phyloP scores from a whole-genome alignment of 64 coral and sea anemone species.

The Anthopleura sola region DNA sequence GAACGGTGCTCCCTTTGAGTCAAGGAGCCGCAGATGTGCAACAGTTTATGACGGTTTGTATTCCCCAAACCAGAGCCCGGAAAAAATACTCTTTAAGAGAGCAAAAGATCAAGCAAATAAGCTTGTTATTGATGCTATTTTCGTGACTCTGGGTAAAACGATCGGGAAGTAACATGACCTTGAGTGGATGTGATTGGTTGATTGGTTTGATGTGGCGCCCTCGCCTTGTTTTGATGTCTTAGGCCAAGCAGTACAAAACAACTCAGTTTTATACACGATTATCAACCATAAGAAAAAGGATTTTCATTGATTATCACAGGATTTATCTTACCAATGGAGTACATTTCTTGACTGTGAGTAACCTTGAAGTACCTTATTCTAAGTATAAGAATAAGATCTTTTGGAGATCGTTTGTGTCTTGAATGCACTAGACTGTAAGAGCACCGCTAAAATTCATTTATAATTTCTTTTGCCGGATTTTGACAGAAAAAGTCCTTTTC shows the following conservation, averaged over 20 bases:
- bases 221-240: background rate
- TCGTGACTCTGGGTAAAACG: background rate
- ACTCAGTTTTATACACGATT: background rate
- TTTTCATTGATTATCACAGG: background rate
- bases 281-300: background rate
- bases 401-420: background rate
- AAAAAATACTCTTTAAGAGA: constrained; percentile 16
- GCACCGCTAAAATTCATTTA: background rate
- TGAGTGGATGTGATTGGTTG: background rate
- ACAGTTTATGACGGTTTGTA: background rate
- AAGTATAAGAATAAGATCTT: background rate
- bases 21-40: background rate
- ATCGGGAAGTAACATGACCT: background rate
- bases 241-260: constrained; percentile 3
- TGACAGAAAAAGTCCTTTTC: background rate
- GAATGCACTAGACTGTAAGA: background rate
- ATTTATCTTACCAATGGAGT: background rate
- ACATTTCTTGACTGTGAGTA: background rate
- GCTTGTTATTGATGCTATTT: background rate
- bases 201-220: background rate
- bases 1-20: background rate
- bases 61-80: background rate
- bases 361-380: background rate
- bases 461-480: too few species aligned
- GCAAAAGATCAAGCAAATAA: background rate